Base-by-base conservation (phyloP, 2,888 invertebrate species). In the Drepanosiphum platanoidis region DNA sequence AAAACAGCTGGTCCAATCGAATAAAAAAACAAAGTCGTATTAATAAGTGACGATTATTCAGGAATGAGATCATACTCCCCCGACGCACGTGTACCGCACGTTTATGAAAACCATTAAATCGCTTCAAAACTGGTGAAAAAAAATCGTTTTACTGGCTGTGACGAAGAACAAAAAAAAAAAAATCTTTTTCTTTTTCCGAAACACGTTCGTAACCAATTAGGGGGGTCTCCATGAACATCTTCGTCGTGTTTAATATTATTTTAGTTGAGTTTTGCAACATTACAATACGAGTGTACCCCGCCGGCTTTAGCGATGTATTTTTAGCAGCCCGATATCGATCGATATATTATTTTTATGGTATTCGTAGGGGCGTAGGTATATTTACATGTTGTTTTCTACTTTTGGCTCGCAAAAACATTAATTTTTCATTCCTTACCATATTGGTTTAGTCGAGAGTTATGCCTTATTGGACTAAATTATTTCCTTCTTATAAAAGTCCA, bases 381-480 rank as follows among this genome's bases (percentile, higher is more conserved):
- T 52, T 52, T 46, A n/a, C 22, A 5, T 18, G 18, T 52, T 52
- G 52, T 72, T 74, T 52, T 11, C 22, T 0, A n/a, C 46, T 22
- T 52, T 52, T 22, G 8, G 52, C 22, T 52, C 18, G 5, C 18
- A 52, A 15, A 5, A 52, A 18, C 52, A 52, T 52, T 52, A 52
- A 64, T 64, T 64, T 64, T 64, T 64, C 64, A 64, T 27, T 64
- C 64, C 27, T 61, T 3, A 64, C 8, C 64, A 34, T 68, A 68
- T 68, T 68, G 68, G 30, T 68, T 18, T 30, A 68, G 34, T 34
- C 18, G 34, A 68, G 34, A 34, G 34, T 68, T 68, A 15, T 68
- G 18, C 34, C 7, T 32, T 68, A 3, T 61, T 61, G n/a, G 68
- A 34, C 68, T 18, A 34, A 68, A 68, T 68, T 68, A 34, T 68